Evolutionary conservation across 2,797 vertebrate species (phyloP).

Genomic region (Pteronotus mesoamericanus): DNA sequence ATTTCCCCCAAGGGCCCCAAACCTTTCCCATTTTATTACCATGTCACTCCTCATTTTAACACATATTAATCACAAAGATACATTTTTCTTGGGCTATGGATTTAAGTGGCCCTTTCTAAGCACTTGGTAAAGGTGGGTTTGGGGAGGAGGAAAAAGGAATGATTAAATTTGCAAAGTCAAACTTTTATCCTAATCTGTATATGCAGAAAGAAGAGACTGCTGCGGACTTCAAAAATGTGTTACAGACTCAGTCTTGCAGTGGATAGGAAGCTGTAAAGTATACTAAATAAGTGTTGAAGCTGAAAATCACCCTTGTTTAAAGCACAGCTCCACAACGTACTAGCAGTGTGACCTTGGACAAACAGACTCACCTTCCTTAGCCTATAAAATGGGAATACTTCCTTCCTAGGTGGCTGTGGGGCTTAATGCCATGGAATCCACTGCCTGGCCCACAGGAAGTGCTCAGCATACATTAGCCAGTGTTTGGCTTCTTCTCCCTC

Average conservation of each 20-base stretch:
- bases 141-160: constrained; percentile 22
- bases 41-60: constrained; percentile 75
- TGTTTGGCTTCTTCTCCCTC: background rate
- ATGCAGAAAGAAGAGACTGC: background rate
- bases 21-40: constrained; percentile 76
- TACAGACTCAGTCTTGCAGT: background rate
- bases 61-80: constrained; percentile 80
- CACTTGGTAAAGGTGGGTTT: constrained; percentile 53
- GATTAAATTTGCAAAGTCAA: constrained; percentile 36
- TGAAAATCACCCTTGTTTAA: background rate
- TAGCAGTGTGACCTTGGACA: background rate
- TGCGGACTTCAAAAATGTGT: constrained; percentile 2
- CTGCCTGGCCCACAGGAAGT: background rate
- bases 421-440: background rate
- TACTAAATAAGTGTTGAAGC: background rate
- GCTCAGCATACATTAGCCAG: background rate
- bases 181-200: constrained; percentile 2
- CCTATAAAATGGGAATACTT: background rate
- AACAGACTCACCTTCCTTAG: background rate
- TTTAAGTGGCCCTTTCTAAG: constrained; percentile 65
- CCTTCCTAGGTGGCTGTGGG: background rate
- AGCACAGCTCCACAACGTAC: background rate
- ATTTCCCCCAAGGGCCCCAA: constrained; percentile 79
- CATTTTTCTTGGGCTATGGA: constrained; percentile 64
- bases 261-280: background rate